phyloP scores from a whole-genome alignment of 2,888 invertebrate genomes.

The Lycia hirtaria region DNA sequence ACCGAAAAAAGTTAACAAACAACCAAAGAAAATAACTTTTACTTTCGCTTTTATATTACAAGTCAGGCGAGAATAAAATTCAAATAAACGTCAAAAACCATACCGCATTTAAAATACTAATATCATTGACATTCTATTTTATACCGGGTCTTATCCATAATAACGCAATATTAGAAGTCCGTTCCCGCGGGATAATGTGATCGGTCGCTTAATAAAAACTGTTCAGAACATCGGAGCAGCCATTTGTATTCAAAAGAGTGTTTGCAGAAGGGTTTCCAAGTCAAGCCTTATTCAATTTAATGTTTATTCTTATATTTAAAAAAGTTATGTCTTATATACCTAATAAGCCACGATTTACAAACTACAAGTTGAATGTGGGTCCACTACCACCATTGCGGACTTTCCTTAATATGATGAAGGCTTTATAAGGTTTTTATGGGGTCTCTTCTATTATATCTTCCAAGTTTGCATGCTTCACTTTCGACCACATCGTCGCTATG shows the following conservation, averaged over 20 bases:
- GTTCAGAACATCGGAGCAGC: conserved; percentile 38
- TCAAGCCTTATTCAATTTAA: conserved; percentile 37
- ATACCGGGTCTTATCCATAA: conserved; percentile 41
- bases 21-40: too few species aligned
- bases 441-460: too few species aligned
- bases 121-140: conserved; percentile 45
- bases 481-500: too few species aligned
- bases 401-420: too few species aligned
- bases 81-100: background rate
- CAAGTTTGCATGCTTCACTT: too few species aligned
- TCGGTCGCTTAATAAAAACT: conserved; percentile 55
- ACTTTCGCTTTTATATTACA: too few species aligned
- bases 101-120: conserved; percentile 35
- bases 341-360: too few species aligned
- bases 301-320: conserved; percentile 9
- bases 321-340: background rate
- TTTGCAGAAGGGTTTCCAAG: conserved; percentile 57
- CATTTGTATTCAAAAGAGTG: conserved; percentile 62
- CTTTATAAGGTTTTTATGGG: too few species aligned
- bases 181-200: conserved; percentile 47
- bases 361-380: too few species aligned
- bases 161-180: conserved; percentile 46
- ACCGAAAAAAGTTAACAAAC: too few species aligned
- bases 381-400: too few species aligned
- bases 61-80: too few species aligned